A percentile compares a stretch with the other conserved stretches of the same genome.
Conservation (phyloP, 1,140 invertebrate species). For the Diachasma alloeum region DNA sequence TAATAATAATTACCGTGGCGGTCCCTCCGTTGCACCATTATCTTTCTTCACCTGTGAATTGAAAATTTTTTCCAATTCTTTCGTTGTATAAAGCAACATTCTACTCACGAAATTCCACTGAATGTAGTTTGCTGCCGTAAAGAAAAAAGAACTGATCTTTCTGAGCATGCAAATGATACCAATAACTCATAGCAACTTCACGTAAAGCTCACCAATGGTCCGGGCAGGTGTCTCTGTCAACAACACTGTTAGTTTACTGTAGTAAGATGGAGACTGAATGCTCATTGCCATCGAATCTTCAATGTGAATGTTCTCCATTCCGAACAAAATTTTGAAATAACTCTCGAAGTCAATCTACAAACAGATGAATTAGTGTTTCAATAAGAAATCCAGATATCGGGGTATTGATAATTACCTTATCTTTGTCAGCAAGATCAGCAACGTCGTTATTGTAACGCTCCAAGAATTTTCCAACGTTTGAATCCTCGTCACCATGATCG, state of each 20-base stretch:
- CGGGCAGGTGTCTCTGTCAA: not conserved
- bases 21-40: not conserved
- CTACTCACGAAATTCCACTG: conserved; percentile 25
- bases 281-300: not conserved
- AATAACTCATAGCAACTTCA: not conserved
- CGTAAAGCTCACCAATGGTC: conserved; percentile 11
- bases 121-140: conserved; percentile 26
- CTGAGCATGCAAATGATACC: not conserved
- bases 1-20: not conserved
- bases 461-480: too few species aligned
- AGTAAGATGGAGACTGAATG: not conserved
- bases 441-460: too few species aligned
- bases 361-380: not conserved
- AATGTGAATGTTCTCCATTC: not conserved
- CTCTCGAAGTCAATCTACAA: not conserved
- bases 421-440: too few species aligned
- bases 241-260: not conserved
- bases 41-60: not conserved
- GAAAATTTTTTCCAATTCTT: conserved; percentile 6
- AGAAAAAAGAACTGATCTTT: not conserved
- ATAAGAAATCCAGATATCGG: not conserved
- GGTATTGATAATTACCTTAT: too few species aligned
- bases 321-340: not conserved
- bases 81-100: conserved; percentile 8
- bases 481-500: too few species aligned